These are phyloP conservation scores for Lasioglossum villosulum DNA, from an alignment of 2,888 invertebrate species.

Conservation along the genomic window DNA sequence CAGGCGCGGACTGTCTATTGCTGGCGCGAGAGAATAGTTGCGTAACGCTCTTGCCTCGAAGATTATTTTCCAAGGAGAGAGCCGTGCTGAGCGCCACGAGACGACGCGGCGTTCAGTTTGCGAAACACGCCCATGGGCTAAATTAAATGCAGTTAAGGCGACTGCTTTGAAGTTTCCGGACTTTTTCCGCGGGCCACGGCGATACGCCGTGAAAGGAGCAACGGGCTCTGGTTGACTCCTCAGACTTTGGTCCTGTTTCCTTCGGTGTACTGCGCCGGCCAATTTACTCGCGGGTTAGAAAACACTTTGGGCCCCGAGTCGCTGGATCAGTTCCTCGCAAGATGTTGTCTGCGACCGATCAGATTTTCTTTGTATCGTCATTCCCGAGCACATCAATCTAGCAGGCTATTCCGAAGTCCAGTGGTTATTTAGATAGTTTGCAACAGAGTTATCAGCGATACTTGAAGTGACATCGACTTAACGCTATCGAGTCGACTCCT, in stretches of 20 bases:
- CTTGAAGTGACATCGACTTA: slow-evolving; percentile 8
- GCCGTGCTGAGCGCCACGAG: neutral
- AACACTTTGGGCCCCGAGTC: neutral
- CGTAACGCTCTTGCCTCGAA: slow-evolving; percentile 11
- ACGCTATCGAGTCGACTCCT: slow-evolving; percentile 6
- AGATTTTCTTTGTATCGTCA: neutral
- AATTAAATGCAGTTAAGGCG: slow-evolving; percentile 49
- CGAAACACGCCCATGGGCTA: slow-evolving; percentile 41
- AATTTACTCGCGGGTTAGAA: neutral
- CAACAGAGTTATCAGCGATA: neutral
- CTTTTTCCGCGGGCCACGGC: slow-evolving; percentile 23
- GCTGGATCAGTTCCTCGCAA: neutral
- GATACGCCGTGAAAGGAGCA: slow-evolving; percentile 12
- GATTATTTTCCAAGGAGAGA: slow-evolving; percentile 34
- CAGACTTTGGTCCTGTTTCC: neutral
- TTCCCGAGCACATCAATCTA: neutral
- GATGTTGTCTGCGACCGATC: neutral
- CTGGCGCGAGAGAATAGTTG: slow-evolving; percentile 25
- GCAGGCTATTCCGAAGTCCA: neutral
- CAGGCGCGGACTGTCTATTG: slow-evolving; percentile 11
- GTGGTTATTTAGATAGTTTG: neutral
- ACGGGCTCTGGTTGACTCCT: neutral
- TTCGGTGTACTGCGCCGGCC: neutral
- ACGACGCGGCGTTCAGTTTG: slow-evolving; percentile 34
- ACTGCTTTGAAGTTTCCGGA: slow-evolving; percentile 33